Evolutionary conservation across 2,113 vertebrate genomes (phyloP).

Genomic region (Syngnathus scovelli): DNA sequence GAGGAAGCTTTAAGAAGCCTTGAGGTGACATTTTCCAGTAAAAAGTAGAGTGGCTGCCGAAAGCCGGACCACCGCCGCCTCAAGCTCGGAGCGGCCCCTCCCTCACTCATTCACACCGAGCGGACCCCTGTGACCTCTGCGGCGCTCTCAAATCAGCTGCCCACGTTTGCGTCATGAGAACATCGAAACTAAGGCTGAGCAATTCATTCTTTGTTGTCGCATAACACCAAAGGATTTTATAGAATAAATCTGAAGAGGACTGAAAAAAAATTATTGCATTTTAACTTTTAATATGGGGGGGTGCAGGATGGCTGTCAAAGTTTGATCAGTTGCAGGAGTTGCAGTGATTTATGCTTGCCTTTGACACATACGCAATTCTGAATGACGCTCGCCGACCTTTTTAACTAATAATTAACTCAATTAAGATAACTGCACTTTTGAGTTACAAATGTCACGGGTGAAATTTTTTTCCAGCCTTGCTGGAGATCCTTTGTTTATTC

Average conservation of each 20-base stretch:
- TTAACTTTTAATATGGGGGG: too few species aligned
- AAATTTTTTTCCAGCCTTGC: background rate
- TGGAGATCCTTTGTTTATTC: background rate
- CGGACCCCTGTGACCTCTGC: conserved; percentile 26
- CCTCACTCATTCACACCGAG: conserved; percentile 14
- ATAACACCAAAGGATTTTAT: too few species aligned
- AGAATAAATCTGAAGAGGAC: too few species aligned
- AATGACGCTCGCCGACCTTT: background rate
- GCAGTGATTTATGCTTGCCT: background rate
- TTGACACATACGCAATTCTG: background rate
- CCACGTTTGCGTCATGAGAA: conserved; percentile 11
- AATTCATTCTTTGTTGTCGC: too few species aligned
- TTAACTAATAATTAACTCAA: conserved; percentile 3
- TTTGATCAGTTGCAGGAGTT: background rate
- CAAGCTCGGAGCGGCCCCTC: background rate
- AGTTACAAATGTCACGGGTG: background rate
- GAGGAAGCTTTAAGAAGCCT: conserved; percentile 41
- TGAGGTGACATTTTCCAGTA: conserved; percentile 49
- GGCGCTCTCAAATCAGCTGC: conserved; percentile 48
- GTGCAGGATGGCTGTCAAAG: background rate
- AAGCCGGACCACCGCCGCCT: conserved; percentile 20
- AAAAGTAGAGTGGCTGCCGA: conserved; percentile 12
- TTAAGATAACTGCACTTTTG: background rate
- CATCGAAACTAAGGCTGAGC: too few species aligned
- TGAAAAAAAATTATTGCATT: too few species aligned